Conservation (phyloP, 37 sponge, comb jelly and placozoan species). For the Chondrilla cf. caribensis region DNA sequence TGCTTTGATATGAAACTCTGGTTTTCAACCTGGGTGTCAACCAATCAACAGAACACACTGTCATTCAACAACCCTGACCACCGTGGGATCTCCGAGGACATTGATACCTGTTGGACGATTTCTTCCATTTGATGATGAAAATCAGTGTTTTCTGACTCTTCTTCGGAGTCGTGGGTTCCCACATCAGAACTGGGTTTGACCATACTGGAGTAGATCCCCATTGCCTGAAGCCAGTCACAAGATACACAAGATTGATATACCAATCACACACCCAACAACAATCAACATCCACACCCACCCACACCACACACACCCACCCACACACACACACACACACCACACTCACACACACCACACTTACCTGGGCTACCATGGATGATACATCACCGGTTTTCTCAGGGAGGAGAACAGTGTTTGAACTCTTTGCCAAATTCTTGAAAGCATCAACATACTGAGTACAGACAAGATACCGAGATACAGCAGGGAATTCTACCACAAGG, state of each 20-base stretch:
- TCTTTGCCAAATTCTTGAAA: slow-evolving; percentile 89
- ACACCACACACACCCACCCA: not conserved
- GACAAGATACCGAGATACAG: not conserved
- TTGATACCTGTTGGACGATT: slow-evolving; percentile 13
- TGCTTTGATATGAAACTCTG: no score
- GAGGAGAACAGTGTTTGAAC: slow-evolving; percentile 81
- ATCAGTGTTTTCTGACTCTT: not conserved
- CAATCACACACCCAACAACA: not conserved
- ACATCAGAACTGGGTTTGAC: not conserved
- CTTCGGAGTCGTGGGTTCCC: not conserved
- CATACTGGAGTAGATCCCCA: slow-evolving; percentile 80
- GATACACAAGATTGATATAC: no score
- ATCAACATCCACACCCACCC: not conserved
- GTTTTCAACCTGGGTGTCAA: no score
- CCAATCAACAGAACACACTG: no score
- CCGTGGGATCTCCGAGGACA: no score
- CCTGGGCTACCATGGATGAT: slow-evolving; percentile 97
- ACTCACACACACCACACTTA: slow-evolving; percentile 33
- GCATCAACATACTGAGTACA: slow-evolving; percentile 85
- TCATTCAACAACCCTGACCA: no score
- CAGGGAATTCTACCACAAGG: not conserved
- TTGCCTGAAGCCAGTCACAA: slow-evolving; percentile 42
- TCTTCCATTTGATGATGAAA: slow-evolving; percentile 15
- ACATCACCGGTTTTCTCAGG: slow-evolving; percentile 90
- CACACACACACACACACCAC: slow-evolving; percentile 3